Evolutionary conservation across 2,113 vertebrate species (phyloP), one percentile per base, ranked within the genome.

Genomic region (Hippolais icterina): DNA sequence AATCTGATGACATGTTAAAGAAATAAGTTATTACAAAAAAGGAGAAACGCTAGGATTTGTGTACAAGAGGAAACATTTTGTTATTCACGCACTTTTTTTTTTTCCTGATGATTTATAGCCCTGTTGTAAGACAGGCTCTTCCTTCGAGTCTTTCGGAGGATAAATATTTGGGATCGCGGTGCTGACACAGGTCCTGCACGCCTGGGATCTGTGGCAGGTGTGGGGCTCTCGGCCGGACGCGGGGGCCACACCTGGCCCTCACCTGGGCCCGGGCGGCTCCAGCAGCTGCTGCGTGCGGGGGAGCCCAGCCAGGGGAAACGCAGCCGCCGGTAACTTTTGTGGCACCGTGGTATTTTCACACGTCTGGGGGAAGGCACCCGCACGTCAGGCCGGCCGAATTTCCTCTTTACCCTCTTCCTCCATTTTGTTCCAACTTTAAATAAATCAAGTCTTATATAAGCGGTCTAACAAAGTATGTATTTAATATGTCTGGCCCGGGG

Each of bases 341-440:
- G 80, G 47, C 53, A 44, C 50, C 4, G 44, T 2, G 49, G 39
- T 10, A 5, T 84, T 70, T 50, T 41, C 52, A 29, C 29, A 13
- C 14, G 31, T 17, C 64, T 37, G 57, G 49, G 70, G 4, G 23
- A 57, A 88, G 33, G 49, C 42, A 33, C 33, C 59, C 47, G 3
- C 42, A 25, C 68, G 56, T 50, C 86, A 70, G 68, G 77, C 69
- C 39, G 74, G 60, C 64, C 25, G 83, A 64, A 57, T 60, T 91
- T 57, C 61, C 83, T 79, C 76, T 71, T 86, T 33, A 59, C 86
- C 56, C 91, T 88, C 76, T 90, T 84, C 95, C 96, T 95, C 94
- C 94, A 94, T 96, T 95, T 96, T 96, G 93, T 96, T 97, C 93
- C 77, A 93, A 96, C 89, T 97, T 95, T 88, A 92, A 93, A 90